Conservation (phyloP, 2,888 invertebrate species). For the Conistra vaccinii region DNA sequence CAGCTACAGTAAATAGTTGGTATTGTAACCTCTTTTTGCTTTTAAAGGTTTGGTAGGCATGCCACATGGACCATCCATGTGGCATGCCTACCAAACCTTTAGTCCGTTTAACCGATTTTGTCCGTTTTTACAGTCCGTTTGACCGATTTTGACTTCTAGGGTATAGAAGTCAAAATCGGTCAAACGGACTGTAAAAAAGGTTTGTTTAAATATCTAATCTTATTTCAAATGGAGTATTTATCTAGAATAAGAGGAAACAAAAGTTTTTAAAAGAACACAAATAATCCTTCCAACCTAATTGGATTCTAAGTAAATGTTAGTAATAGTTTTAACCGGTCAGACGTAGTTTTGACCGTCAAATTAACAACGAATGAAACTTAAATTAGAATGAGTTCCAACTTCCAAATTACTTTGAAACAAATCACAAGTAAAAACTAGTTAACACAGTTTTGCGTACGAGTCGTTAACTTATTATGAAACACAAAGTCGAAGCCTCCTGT, state of each 20-base stretch:
- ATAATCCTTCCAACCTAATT: neutral
- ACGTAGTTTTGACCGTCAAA: neutral
- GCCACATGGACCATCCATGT: too few species aligned
- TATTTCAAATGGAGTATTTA: too few species aligned
- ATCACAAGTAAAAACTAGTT: conserved; percentile 19
- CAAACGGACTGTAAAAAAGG: too few species aligned
- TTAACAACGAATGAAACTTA: neutral
- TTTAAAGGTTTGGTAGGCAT: too few species aligned
- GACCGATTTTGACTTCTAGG: too few species aligned
- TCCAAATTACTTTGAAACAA: conserved; percentile 24
- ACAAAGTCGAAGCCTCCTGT: conserved; percentile 59
- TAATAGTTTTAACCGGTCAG: neutral
- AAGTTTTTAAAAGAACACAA: neutral
- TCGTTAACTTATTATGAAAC: conserved; percentile 4
- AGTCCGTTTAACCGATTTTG: too few species aligned
- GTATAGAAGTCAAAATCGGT: too few species aligned
- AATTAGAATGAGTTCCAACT: conserved; percentile 5
- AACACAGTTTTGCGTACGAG: conserved; percentile 8
- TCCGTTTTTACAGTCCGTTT: too few species aligned
- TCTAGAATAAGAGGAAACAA: neutral
- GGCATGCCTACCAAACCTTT: too few species aligned
- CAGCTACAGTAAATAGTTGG: too few species aligned
- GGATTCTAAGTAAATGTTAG: neutral
- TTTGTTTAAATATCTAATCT: too few species aligned
- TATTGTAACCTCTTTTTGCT: too few species aligned